Conservation (phyloP, 2,888 invertebrate genomes). For the Sphaerophoria taeniata region DNA sequence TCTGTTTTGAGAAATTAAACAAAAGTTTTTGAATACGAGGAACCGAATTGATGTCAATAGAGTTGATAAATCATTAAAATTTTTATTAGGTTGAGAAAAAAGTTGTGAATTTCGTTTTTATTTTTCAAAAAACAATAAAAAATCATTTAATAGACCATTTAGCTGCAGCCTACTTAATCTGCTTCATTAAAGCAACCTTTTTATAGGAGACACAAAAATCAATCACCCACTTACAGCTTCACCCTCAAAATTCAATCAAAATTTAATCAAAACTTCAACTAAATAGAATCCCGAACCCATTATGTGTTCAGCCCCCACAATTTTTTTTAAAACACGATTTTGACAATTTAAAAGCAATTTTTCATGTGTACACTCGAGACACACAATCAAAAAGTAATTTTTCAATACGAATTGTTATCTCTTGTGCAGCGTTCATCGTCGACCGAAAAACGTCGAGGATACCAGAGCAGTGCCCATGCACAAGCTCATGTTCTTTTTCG, state of each 20-base stretch:
- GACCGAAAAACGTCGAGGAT: too few relatives aligned
- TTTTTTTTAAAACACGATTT: constrained; percentile 22
- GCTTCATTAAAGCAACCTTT: too few relatives aligned
- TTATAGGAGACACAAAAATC: not conserved
- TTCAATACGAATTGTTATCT: constrained; percentile 63
- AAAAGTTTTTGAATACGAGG: too few relatives aligned
- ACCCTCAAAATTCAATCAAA: constrained; percentile 36
- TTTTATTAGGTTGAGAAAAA: too few relatives aligned
- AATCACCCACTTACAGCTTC: not conserved
- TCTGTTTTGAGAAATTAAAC: too few relatives aligned
- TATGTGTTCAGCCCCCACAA: constrained; percentile 10
- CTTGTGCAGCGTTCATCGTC: not conserved
- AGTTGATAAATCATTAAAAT: too few relatives aligned
- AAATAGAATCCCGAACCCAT: constrained; percentile 40
- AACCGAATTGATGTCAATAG: too few relatives aligned
- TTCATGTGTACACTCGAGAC: constrained; percentile 39
- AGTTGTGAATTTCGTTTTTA: too few relatives aligned
- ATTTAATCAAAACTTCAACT: constrained; percentile 59
- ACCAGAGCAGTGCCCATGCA: too few relatives aligned
- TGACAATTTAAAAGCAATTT: constrained; percentile 70
- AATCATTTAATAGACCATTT: too few relatives aligned
- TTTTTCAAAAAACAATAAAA: too few relatives aligned
- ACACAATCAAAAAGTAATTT: constrained; percentile 68
- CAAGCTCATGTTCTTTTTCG: constrained; percentile 18
- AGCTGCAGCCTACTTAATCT: too few relatives aligned